Evolutionary conservation across 2,888 invertebrate species (phyloP).

Genomic region (Melikaiella ostensackeni): DNA sequence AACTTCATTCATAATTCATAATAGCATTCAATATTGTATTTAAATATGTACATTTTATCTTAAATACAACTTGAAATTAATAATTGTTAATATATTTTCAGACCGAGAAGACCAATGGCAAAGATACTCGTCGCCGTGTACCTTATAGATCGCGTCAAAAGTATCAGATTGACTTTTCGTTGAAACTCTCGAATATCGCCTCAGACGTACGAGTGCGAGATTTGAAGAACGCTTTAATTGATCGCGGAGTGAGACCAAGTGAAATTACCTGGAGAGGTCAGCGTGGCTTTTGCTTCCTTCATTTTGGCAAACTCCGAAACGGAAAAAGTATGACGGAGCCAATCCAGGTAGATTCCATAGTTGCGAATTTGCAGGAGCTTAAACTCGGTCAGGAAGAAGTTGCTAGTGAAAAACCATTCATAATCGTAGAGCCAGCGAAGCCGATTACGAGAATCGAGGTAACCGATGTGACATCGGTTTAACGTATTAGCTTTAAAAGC

Average conservation of each 20-base stretch:
- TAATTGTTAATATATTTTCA: constrained; percentile 9
- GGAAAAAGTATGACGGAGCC: constrained; percentile 63
- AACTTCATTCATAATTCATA: too few species aligned
- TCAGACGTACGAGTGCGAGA: constrained; percentile 86
- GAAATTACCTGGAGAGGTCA: constrained; percentile 84
- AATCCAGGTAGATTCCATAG: constrained; percentile 78
- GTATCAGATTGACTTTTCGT: constrained; percentile 80
- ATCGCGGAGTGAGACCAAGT: constrained; percentile 87
- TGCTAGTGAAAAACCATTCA: constrained; percentile 58
- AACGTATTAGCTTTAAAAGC: constrained; percentile 46
- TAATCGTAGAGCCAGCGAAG: constrained; percentile 77
- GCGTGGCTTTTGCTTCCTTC: constrained; percentile 84
- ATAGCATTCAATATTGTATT: too few species aligned
- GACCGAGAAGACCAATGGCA: neutral
- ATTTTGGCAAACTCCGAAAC: constrained; percentile 82
- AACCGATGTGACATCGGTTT: constrained; percentile 78
- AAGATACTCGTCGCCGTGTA: constrained; percentile 15
- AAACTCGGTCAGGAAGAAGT: constrained; percentile 69
- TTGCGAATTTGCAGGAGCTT: constrained; percentile 78
- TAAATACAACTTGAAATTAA: neutral
- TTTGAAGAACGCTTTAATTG: constrained; percentile 85
- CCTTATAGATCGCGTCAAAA: constrained; percentile 53
- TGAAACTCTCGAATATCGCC: constrained; percentile 85
- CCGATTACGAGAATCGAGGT: constrained; percentile 79
- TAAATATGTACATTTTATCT: neutral